These are phyloP conservation scores for Rhinichthys klamathensis DNA, from an alignment of 2,113 vertebrate species.

Conservation along the genomic window DNA sequence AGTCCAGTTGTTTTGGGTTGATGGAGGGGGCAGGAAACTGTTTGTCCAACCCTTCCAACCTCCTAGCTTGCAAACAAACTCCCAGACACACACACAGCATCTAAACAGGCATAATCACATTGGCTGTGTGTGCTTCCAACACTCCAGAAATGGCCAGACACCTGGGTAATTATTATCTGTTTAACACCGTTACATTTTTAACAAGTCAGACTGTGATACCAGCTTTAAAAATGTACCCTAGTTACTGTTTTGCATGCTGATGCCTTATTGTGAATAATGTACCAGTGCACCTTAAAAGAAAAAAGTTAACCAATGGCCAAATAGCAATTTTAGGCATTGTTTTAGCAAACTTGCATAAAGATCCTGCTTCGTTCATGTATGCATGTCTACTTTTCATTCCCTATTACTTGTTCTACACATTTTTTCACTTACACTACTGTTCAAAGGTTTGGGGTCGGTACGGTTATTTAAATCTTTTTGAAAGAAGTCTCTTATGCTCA, in stretches of 20 bases:
- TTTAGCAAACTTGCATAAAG: neutral
- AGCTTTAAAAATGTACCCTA: neutral
- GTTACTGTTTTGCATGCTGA: neutral
- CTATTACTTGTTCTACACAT: no score
- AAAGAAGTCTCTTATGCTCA: no score
- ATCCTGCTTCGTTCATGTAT: neutral
- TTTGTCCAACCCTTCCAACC: neutral
- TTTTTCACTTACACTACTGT: no score
- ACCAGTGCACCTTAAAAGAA: no score
- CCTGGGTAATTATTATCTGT: neutral
- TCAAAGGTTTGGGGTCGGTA: no score
- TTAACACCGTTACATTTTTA: neutral
- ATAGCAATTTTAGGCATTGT: neutral
- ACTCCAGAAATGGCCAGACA: slow-evolving; percentile 20
- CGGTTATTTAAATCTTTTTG: no score
- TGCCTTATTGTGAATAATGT: neutral
- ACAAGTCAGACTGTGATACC: neutral
- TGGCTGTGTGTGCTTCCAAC: neutral
- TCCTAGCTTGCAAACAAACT: neutral
- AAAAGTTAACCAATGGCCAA: neutral
- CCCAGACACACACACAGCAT: neutral
- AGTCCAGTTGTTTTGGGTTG: slow-evolving; percentile 3
- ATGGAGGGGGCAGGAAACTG: neutral
- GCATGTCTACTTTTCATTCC: no score
- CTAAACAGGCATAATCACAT: slow-evolving; percentile 6